Percentiles rank a stretch among this genome's conserved stretches.
Evolutionary conservation across 2,888 invertebrate genomes (phyloP).

Genomic region (Mesorhabditis belari): DNA sequence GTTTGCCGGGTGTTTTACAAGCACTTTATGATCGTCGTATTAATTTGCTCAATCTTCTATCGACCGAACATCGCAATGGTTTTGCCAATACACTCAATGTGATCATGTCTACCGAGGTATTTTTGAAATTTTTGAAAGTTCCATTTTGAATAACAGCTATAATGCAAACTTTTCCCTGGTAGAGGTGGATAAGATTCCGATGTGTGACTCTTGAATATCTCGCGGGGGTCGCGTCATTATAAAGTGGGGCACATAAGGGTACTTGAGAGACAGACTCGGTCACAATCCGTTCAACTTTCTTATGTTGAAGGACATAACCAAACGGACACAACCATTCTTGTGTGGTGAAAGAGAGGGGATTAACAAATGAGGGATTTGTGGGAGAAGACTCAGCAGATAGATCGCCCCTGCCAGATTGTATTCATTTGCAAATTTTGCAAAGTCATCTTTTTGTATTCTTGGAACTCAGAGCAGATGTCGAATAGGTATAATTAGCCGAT

Average conservation of each 20-base stretch:
- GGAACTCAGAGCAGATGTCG: no score
- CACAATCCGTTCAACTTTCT: no score
- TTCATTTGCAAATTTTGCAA: not conserved
- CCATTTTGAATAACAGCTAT: not conserved
- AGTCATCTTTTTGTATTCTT: no score
- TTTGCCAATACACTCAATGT: conserved; percentile 20
- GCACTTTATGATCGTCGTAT: conserved; percentile 27
- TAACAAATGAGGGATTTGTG: not conserved
- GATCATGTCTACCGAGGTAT: not conserved
- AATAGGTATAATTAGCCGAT: no score
- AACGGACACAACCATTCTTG: no score
- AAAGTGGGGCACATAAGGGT: not conserved
- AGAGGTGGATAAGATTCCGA: no score
- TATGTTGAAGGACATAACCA: no score
- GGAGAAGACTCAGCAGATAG: not conserved
- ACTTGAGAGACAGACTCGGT: no score
- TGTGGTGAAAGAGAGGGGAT: not conserved
- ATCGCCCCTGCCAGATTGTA: not conserved
- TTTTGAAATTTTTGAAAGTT: not conserved
- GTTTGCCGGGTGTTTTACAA: conserved; percentile 11
- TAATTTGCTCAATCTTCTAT: conserved; percentile 18
- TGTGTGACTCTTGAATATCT: not conserved
- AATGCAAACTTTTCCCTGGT: not conserved
- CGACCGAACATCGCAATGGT: conserved; percentile 19
- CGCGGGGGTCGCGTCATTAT: not conserved